These are phyloP conservation scores for Cydia amplana DNA, from an alignment of 1,140 invertebrate species.

Conservation along the genomic window DNA sequence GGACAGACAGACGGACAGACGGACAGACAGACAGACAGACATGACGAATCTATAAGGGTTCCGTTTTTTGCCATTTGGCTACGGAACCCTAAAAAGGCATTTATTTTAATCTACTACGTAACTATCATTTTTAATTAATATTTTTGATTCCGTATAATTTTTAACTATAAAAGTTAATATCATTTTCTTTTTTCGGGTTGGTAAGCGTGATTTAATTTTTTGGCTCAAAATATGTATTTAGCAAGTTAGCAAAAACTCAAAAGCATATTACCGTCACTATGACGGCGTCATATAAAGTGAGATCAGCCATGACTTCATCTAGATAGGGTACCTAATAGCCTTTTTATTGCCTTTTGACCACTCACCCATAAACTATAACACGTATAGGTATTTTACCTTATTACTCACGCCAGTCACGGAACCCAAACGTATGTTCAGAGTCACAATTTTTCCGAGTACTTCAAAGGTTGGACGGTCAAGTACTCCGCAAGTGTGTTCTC, in stretches of 20 bases:
- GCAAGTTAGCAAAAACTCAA: background rate
- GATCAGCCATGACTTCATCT: conserved; percentile 7
- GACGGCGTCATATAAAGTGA: too few species aligned
- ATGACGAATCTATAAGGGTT: too few species aligned
- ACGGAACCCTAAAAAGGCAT: too few species aligned
- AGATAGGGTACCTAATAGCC: conserved; percentile 1
- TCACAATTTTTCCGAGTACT: conserved; percentile 34
- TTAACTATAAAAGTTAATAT: too few species aligned
- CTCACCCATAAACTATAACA: conserved; percentile 11
- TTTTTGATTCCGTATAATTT: too few species aligned
- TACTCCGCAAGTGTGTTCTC: conserved; percentile 39
- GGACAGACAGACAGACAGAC: too few species aligned
- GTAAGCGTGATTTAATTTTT: background rate
- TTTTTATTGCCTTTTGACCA: conserved; percentile 16
- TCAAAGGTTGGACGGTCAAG: conserved; percentile 43
- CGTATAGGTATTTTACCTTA: conserved; percentile 26
- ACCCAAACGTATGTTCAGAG: background rate
- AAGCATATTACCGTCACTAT: conserved; percentile 27
- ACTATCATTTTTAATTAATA: too few species aligned
- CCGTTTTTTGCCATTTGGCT: too few species aligned
- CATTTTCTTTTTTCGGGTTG: background rate
- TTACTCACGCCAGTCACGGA: conserved; percentile 43
- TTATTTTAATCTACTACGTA: too few species aligned
- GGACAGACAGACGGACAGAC: too few species aligned
- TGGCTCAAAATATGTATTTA: background rate